Evolutionary conservation across 2,797 vertebrate genomes (phyloP).

Genomic region (Nyctalus aviator): DNA sequence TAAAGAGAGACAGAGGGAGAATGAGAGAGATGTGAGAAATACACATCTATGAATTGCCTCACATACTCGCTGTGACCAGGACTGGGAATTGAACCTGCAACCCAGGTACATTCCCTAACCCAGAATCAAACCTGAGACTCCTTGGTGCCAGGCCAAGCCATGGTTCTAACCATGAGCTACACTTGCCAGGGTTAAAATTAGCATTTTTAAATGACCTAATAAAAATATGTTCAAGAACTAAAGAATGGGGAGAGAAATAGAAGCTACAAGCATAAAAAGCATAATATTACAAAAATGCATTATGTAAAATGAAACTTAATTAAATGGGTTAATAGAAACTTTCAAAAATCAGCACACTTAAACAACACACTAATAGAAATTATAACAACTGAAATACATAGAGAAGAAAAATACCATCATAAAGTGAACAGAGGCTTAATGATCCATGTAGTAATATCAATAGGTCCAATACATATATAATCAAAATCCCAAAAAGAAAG

Average conservation of each 20-base stretch:
- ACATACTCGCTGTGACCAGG: accelerated
- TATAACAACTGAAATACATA: neutral
- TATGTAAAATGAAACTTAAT: neutral
- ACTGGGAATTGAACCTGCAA: neutral
- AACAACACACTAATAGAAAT: neutral
- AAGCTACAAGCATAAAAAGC: neutral
- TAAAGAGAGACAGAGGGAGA: too few species aligned
- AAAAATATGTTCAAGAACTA: neutral
- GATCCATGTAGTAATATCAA: neutral
- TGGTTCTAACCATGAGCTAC: neutral
- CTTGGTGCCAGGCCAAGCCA: neutral
- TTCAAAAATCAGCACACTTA: neutral
- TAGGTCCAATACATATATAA: neutral
- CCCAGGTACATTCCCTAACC: neutral
- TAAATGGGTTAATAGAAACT: neutral
- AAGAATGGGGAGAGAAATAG: neutral
- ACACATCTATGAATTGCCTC: neutral
- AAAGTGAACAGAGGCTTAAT: neutral
- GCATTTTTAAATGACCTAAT: neutral
- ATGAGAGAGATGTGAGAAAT: neutral
- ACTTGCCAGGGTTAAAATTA: neutral
- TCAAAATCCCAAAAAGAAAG: neutral
- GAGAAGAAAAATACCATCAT: neutral
- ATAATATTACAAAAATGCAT: neutral
- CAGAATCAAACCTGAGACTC: neutral